Conservation (phyloP, 2,797 vertebrate genomes). For the Dromococcyx pavoninus region DNA sequence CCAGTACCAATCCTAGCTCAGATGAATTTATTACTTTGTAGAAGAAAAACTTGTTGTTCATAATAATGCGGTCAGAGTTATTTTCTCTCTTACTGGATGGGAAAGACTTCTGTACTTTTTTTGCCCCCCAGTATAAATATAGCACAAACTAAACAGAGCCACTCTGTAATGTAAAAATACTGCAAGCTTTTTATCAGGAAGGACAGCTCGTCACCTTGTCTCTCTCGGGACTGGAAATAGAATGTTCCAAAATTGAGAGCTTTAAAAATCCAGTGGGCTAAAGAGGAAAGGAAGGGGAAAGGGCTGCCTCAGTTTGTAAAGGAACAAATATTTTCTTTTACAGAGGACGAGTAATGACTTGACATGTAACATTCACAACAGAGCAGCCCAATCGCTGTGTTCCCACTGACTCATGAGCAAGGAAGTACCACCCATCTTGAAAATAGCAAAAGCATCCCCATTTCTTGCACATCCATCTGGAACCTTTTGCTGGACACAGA, state of each 20-base stretch:
- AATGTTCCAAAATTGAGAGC: slow-evolving; percentile 60
- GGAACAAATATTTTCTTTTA: slow-evolving; percentile 65
- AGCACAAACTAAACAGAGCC: slow-evolving; percentile 69
- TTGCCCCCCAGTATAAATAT: slow-evolving; percentile 33
- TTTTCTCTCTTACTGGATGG: slow-evolving; percentile 67
- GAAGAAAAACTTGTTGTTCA: slow-evolving; percentile 53
- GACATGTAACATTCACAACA: slow-evolving; percentile 39
- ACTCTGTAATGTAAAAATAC: slow-evolving; percentile 70
- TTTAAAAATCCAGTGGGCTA: slow-evolving; percentile 47
- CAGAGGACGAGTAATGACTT: slow-evolving; percentile 51
- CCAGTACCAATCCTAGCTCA: slow-evolving; percentile 35
- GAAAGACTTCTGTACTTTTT: slow-evolving; percentile 45
- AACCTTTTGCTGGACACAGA: neutral
- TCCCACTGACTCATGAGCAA: slow-evolving; percentile 48
- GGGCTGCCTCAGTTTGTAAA: slow-evolving; percentile 44
- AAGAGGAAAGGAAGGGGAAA: slow-evolving; percentile 61
- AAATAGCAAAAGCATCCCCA: slow-evolving; percentile 48
- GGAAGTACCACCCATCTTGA: slow-evolving; percentile 2
- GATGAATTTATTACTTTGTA: slow-evolving; percentile 48
- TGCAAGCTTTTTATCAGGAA: slow-evolving; percentile 68
- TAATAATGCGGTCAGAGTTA: slow-evolving; percentile 50
- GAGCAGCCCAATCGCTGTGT: neutral
- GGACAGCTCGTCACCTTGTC: slow-evolving; percentile 57
- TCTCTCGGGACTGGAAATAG: slow-evolving; percentile 59
- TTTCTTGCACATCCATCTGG: slow-evolving; percentile 1